Conservation (phyloP, 2,113 vertebrate species). For the Acanthisitta chloris region DNA sequence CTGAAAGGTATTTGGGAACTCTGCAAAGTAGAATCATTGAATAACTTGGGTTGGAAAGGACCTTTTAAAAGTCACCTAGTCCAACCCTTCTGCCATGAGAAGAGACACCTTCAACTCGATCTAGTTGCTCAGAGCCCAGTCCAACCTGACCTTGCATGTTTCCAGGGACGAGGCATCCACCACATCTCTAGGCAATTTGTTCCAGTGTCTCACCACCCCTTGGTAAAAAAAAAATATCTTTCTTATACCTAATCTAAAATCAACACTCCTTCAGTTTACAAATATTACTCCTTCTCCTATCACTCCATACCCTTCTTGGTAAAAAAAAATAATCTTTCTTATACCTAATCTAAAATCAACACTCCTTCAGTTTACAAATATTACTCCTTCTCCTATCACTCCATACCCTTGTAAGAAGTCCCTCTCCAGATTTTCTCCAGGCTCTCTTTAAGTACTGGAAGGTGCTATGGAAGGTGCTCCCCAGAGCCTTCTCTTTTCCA, state of each 20-base stretch:
- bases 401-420: neutral
- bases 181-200: neutral
- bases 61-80: neutral
- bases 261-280: neutral
- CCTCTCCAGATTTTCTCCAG: neutral
- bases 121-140: neutral
- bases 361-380: neutral
- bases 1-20: neutral
- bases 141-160: neutral
- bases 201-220: fast-evolving
- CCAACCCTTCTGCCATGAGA: neutral
- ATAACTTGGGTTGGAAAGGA: neutral
- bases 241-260: neutral
- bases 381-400: neutral
- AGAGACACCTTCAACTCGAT: neutral
- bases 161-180: neutral
- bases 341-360: neutral
- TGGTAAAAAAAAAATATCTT: neutral
- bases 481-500: neutral
- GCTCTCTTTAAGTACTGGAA: neutral
- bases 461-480: neutral
- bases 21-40: neutral
- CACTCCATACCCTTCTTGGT: neutral
- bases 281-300: neutral
- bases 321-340: too few relatives aligned